These are phyloP conservation scores for Hycleus cichorii DNA, from an alignment of 1,140 invertebrate genomes.

Conservation along the genomic window DNA sequence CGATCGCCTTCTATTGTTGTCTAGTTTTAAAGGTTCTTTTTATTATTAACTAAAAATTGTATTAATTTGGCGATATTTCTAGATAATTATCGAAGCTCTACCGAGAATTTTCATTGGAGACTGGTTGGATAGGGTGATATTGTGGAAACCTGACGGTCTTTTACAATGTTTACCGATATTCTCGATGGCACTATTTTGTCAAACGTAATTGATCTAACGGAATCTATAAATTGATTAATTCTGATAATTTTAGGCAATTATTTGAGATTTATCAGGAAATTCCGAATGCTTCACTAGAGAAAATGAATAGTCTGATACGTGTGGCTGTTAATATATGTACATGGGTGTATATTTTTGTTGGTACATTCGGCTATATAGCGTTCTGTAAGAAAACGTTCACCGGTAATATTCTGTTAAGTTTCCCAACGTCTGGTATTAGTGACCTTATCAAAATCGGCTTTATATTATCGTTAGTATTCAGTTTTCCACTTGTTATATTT, in stretches of 20 bases:
- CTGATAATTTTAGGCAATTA: conserved; percentile 62
- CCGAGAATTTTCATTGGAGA: conserved; percentile 63
- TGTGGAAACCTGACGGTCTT: conserved; percentile 78
- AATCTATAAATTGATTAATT: background rate
- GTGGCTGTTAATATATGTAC: conserved; percentile 89
- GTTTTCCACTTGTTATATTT: conserved; percentile 94
- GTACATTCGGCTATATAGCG: conserved; percentile 92
- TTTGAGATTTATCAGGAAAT: conserved; percentile 93
- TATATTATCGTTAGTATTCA: conserved; percentile 88
- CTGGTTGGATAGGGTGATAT: conserved; percentile 68
- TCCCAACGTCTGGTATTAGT: conserved; percentile 70
- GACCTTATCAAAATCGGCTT: conserved; percentile 90
- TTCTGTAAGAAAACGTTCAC: conserved; percentile 69
- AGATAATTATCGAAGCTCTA: conserved; percentile 64
- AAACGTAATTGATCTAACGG: conserved; percentile 63
- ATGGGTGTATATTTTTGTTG: conserved; percentile 76
- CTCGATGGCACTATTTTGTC: conserved; percentile 90
- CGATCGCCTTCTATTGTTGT: conserved; percentile 84
- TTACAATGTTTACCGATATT: conserved; percentile 91
- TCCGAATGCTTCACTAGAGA: conserved; percentile 78
- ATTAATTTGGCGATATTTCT: conserved; percentile 41
- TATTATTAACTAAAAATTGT: conserved; percentile 5
- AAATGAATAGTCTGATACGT: conserved; percentile 80
- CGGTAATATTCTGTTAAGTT: conserved; percentile 88
- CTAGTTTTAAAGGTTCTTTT: conserved; percentile 68